These are phyloP conservation scores for Gila orcuttii DNA, from an alignment of 2,113 vertebrate genomes.

Conservation along the genomic window DNA sequence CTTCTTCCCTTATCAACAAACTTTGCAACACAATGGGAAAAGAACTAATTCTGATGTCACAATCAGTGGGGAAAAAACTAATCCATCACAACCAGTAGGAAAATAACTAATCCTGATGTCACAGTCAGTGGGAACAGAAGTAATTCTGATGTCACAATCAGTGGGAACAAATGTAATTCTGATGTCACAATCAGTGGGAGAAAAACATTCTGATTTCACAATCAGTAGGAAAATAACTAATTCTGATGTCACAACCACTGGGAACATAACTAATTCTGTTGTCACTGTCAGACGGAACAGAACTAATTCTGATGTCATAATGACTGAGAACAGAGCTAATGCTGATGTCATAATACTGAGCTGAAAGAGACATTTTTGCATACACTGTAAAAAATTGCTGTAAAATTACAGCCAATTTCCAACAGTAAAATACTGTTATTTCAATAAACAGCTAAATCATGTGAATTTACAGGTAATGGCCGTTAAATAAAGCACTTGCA, in stretches of 20 bases:
- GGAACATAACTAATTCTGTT: background rate
- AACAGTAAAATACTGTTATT: too few species aligned
- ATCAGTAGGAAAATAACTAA: background rate
- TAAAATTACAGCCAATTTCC: too few species aligned
- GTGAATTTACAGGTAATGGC: too few species aligned
- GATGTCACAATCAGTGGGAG: background rate
- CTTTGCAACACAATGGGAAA: background rate
- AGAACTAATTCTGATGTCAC: background rate
- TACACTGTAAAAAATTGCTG: too few species aligned
- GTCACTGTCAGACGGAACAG: too few species aligned
- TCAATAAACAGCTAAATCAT: too few species aligned
- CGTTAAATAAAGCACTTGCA: too few species aligned
- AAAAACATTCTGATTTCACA: background rate
- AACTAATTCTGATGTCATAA: too few species aligned
- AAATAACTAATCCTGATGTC: background rate
- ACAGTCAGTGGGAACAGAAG: background rate
- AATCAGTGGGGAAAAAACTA: background rate
- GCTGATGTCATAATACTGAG: background rate
- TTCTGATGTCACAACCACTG: background rate
- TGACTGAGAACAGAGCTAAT: too few species aligned
- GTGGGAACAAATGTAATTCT: background rate
- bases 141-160: background rate
- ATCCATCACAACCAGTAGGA: background rate
- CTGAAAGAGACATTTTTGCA: background rate
- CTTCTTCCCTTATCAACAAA: too few species aligned